Evolutionary conservation across 1,140 invertebrate genomes (phyloP), one percentile per base, ranked within the genome.

Genomic region (Delia radicum): DNA sequence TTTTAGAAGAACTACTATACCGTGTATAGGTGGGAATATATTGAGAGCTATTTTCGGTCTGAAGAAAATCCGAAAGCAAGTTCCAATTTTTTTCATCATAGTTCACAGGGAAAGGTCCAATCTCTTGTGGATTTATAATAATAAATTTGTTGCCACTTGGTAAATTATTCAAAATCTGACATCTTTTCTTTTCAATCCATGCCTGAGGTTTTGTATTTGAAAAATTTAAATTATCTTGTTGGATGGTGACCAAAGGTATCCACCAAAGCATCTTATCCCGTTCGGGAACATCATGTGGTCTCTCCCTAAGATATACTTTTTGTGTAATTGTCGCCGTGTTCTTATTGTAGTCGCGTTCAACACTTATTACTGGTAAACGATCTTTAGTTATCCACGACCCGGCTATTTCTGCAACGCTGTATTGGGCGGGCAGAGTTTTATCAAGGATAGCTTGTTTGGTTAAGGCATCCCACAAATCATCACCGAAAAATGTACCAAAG

Each of bases 301-400:
- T 84, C 81, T 93, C 92, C 37, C 92, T 88, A 3, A 93, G 86
- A 78, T 92, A 93, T 0, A 93, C 87, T 87, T 90, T 91, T 90
- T 95, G 94, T 27, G 87, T 88, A 28, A 94, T 80, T 55, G 82
- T 87, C n/a, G 91, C 90, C 7, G 89, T 88, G 74, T 90, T 90
- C 62, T 88, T 88, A 7, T 89, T 82, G 82, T 94, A 94, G 83
- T 94, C 88, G 75, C 92, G 90, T 4, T 86, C 89, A 18, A 95
- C 91, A 27, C 89, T 93, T 29, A 97, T 88, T 3, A 96, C 89
- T 0, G 96, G 96, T 69, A 96, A 89, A 55, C 94, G 87, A 80
- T 94, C 92, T 83, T 95, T 92, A 0, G 91, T 88, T 15, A 94
- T 92, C 95, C 96, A 98, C 3, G 93, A 92, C 10, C 90, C 90